Conservation (phyloP, 1,140 invertebrate genomes). For the Matsumurasca onukii region DNA sequence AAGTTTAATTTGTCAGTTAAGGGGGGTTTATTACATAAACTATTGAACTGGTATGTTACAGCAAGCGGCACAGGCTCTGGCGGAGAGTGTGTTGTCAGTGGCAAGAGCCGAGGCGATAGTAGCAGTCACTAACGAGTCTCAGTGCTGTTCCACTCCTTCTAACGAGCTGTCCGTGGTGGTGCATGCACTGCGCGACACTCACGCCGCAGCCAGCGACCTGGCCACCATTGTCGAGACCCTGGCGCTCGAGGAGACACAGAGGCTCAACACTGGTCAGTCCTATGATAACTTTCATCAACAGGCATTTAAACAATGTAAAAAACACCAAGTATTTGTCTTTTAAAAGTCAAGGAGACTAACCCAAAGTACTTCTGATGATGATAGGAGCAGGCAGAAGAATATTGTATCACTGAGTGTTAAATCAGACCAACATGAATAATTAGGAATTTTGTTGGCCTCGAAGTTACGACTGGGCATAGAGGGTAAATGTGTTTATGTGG, state of each 20-base stretch:
- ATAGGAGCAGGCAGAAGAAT: too few relatives aligned
- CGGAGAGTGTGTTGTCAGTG: conserved; percentile 81
- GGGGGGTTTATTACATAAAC: too few relatives aligned
- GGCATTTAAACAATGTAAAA: too few relatives aligned
- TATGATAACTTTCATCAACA: not conserved
- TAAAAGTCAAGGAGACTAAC: too few relatives aligned
- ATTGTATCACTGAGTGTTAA: too few relatives aligned
- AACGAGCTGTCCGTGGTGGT: conserved; percentile 58
- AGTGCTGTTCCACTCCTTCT: conserved; percentile 40
- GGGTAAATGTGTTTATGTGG: too few relatives aligned
- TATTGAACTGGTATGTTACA: conserved; percentile 43
- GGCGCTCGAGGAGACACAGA: conserved; percentile 57
- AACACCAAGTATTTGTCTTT: too few relatives aligned
- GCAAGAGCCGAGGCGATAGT: conserved; percentile 76
- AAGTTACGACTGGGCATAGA: too few relatives aligned
- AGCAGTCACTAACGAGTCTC: conserved; percentile 58
- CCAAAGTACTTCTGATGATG: too few relatives aligned
- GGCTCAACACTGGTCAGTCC: conserved; percentile 29
- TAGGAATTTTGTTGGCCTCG: too few relatives aligned
- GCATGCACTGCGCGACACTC: conserved; percentile 58
- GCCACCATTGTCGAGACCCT: conserved; percentile 83
- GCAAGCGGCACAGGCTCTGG: conserved; percentile 88
- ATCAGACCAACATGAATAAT: too few relatives aligned
- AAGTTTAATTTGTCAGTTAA: too few relatives aligned
- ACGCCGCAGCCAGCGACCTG: conserved; percentile 67